These are phyloP conservation scores for Hydractinia echinata DNA, from an alignment of 30 jellyfish, hydroid and myxozoan species.

Conservation along the genomic window DNA sequence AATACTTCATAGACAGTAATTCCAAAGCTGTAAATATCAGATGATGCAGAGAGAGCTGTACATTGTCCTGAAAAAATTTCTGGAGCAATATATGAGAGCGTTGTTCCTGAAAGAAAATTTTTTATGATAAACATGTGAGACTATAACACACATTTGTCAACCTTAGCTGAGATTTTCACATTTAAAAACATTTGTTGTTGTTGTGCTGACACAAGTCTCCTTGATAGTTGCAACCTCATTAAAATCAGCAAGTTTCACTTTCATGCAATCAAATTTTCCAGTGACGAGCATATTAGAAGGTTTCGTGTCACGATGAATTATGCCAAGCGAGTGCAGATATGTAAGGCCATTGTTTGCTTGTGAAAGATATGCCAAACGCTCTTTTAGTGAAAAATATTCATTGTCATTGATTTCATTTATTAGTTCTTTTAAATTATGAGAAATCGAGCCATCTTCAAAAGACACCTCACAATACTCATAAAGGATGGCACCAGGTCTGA, in stretches of 20 bases:
- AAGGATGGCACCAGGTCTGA: slow-evolving; percentile 18
- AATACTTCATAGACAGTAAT: slow-evolving; percentile 5
- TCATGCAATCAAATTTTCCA: slow-evolving; percentile 2
- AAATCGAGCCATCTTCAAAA: too few relatives aligned
- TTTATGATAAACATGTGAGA: too few relatives aligned
- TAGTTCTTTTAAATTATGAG: slow-evolving; percentile 1
- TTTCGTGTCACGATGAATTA: slow-evolving; percentile 12
- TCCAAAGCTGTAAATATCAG: slow-evolving; percentile 18
- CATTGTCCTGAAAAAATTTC: slow-evolving; percentile 3
- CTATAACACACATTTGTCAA: too few relatives aligned
- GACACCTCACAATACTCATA: slow-evolving; percentile 16
- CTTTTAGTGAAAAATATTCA: neutral
- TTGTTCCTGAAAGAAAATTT: too few relatives aligned
- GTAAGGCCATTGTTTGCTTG: slow-evolving; percentile 14
- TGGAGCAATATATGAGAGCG: slow-evolving; percentile 19
- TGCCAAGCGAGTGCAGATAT: slow-evolving; percentile 9
- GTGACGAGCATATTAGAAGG: slow-evolving; percentile 23
- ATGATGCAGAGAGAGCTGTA: neutral
- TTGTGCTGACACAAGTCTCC: neutral
- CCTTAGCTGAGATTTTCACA: too few relatives aligned
- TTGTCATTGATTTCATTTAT: slow-evolving; percentile 7
- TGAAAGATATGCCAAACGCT: neutral
- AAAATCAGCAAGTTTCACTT: slow-evolving; percentile 10
- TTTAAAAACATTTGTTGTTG: neutral
- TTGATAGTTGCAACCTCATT: slow-evolving; percentile 14